A percentile compares a stretch with the other conserved stretches of the same genome.
These are phyloP conservation scores for Phoeniculus purpureus DNA, from an alignment of 2,797 vertebrate species.

Conservation along the genomic window DNA sequence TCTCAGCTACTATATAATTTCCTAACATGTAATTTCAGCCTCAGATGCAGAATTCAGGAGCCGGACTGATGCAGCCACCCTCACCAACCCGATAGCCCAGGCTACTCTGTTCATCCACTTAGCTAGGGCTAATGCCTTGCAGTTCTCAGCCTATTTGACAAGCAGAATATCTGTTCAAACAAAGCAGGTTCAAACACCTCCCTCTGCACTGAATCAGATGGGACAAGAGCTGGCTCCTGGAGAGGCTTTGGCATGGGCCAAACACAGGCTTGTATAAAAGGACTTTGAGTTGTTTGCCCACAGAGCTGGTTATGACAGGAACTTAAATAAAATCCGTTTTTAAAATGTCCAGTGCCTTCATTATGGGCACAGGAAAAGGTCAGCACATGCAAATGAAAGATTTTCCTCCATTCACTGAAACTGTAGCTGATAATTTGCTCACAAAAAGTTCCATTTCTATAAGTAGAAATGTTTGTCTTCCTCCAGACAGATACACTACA, in stretches of 20 bases:
- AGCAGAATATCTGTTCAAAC: neutral
- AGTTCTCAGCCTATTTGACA: neutral
- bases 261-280: neutral
- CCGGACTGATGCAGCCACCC: neutral
- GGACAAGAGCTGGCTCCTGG: neutral
- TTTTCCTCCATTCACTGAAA: neutral
- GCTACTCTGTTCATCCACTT: neutral
- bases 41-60: neutral
- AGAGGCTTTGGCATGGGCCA: neutral
- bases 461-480: neutral
- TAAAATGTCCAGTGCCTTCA: rapidly evolving
- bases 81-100: neutral
- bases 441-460: neutral
- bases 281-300: neutral
- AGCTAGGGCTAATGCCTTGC: rapidly evolving
- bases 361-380: neutral
- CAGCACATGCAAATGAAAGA: neutral
- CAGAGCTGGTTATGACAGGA: neutral
- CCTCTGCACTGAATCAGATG: neutral
- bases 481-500: rapidly evolving
- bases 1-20: slow-evolving; percentile 32
- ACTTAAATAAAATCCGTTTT: neutral
- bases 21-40: slow-evolving; percentile 45
- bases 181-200: neutral
- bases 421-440: neutral